These are phyloP conservation scores for Drosophila oshimai DNA, from an alignment of 1,140 invertebrate species.

Conservation along the genomic window DNA sequence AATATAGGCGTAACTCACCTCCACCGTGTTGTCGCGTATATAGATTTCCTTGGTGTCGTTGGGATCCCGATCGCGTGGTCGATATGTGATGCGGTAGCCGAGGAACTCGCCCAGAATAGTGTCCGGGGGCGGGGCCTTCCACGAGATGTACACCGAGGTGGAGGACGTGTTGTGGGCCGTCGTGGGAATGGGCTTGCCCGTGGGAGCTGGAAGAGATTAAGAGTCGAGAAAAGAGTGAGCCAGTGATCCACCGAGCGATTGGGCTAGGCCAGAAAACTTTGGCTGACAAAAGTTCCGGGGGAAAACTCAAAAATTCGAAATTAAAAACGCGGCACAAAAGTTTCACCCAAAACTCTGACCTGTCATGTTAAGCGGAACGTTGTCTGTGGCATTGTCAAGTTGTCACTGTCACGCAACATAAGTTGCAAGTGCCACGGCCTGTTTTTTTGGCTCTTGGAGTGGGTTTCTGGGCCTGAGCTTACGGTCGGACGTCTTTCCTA, in stretches of 20 bases:
- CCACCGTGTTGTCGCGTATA: constrained; percentile 86
- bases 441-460: not conserved
- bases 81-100: constrained; percentile 88
- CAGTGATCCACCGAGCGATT: constrained; percentile 1
- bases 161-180: constrained; percentile 88
- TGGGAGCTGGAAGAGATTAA: constrained; percentile 85
- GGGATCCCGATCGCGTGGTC: constrained; percentile 85
- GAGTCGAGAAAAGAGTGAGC: constrained; percentile 8
- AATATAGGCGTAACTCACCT: constrained; percentile 83
- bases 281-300: constrained; percentile 37
- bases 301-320: constrained; percentile 73
- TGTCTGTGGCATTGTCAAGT: constrained; percentile 80
- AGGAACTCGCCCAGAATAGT: constrained; percentile 91
- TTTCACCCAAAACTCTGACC: constrained; percentile 27
- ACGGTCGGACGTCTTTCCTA: constrained; percentile 10
- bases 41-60: constrained; percentile 87
- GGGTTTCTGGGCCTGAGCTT: not conserved
- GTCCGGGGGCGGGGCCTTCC: constrained; percentile 87
- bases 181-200: constrained; percentile 88
- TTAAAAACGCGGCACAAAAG: constrained; percentile 70
- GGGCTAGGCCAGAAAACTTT: constrained; percentile 50
- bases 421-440: constrained; percentile 59
- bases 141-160: constrained; percentile 88
- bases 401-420: constrained; percentile 81
- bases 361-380: constrained; percentile 58